These are phyloP conservation scores for Hydractinia symbiolongicarpus DNA, from an alignment of 30 jellyfish, hydroid and myxozoan genomes.

Conservation along the genomic window DNA sequence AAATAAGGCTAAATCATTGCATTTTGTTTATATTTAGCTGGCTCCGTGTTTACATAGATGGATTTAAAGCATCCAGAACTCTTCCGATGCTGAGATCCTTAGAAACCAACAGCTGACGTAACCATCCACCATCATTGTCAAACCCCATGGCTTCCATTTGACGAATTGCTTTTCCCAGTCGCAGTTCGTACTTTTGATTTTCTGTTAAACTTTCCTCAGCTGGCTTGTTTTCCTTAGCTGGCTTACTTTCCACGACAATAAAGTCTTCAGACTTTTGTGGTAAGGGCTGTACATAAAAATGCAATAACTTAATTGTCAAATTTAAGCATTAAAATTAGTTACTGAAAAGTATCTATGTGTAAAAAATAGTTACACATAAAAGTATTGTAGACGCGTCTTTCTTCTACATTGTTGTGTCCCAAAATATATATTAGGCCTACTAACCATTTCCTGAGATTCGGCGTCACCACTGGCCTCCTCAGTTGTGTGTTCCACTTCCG, in stretches of 20 bases:
- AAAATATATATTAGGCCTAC: no score
- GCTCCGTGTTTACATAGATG: not conserved
- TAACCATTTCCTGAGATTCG: no score
- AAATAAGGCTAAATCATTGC: no score
- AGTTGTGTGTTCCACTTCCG: not conserved
- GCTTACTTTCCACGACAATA: conserved; percentile 29
- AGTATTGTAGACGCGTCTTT: no score
- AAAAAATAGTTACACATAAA: no score
- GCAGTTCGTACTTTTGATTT: conserved; percentile 60
- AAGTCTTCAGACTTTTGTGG: conserved; percentile 42
- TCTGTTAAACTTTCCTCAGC: conserved; percentile 32
- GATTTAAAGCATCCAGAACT: conserved; percentile 78
- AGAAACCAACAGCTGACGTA: conserved; percentile 74
- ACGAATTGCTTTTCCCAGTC: conserved; percentile 57
- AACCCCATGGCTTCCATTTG: conserved; percentile 97
- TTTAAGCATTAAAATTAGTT: no score
- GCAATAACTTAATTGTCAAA: not conserved
- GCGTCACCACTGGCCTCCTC: no score
- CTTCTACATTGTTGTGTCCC: no score
- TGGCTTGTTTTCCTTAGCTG: no score
- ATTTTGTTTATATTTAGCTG: no score
- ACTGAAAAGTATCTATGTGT: no score
- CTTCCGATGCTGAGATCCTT: conserved; percentile 81
- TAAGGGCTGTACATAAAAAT: not conserved
- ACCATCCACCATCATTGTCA: conserved; percentile 96